Base-by-base conservation (phyloP, 2,888 invertebrate genomes). In the Ophion obscuratus region DNA sequence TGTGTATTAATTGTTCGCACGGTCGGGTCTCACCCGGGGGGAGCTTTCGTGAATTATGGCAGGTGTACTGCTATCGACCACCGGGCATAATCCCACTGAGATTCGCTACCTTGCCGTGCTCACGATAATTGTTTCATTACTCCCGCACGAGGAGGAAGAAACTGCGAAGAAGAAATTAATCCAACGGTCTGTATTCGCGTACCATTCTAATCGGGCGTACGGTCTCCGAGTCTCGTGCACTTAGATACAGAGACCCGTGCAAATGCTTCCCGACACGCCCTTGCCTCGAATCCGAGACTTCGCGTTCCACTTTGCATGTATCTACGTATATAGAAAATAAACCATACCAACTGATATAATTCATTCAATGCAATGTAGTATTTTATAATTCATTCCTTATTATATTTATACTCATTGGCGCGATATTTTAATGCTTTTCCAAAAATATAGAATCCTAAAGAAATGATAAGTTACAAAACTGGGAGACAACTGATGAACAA, bases 271-370 rank as follows among this genome's bases (percentile, higher is more conserved):
- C 17, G 73, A 40, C 44, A 79, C 83, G 79, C 78, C 81, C 68
- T 67, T 47, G 47, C 70, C 78, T 81, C 59, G 83, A 68, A 86
- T 74, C 78, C 66, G 81, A 86, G 70, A 81, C 68, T 83, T 86
- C 86, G 83, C 81, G 83, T 67, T 59, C 40, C 2, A 59, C 5
- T 67, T 47, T 36, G 44, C 61, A 24, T 71, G 70, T 66, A 57
- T 57, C 9, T 57, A 57, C 17, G 10, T 57, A 9, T 71, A 9
- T 57, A 9, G 57, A n/a, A n/a, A 17, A 53, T 53, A 17, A 17
- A 53, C 5, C 11, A 53, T 53, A 4, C 53, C 11, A 11, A 14
- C 53, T 53, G 53, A 14, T 0, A 53, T 17, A 2, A 53, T 17
- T 53, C 17, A 53, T 53, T 17, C 17, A 53, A 14, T 14, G 53